Evolutionary conservation across 2,797 vertebrate genomes (phyloP).

Genomic region (Bryconaethiops microstoma): DNA sequence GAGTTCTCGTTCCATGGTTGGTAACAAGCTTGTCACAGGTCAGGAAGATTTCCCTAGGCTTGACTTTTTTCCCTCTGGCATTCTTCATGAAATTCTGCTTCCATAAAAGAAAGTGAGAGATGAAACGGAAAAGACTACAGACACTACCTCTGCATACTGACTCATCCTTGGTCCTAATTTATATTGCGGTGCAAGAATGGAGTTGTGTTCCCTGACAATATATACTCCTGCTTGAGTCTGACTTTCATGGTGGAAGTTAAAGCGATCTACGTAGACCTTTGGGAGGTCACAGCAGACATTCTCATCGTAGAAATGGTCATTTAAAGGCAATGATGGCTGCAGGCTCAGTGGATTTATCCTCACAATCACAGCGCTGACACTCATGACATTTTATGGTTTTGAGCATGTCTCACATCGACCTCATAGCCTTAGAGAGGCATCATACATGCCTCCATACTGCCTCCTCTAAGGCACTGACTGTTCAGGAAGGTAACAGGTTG

Average conservation of each 20-base stretch:
- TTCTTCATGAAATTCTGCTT: constrained; percentile 1
- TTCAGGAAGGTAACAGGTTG: constrained; percentile 32
- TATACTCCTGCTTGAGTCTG: background rate
- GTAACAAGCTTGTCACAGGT: constrained; percentile 8
- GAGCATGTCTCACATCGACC: constrained; percentile 31
- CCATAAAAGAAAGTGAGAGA: constrained; percentile 3
- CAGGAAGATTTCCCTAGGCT: constrained; percentile 7
- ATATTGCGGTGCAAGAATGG: background rate
- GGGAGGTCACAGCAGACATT: background rate
- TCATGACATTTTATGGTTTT: constrained; percentile 18
- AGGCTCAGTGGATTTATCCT: background rate
- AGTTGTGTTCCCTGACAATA: background rate
- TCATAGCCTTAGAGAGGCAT: constrained; percentile 34
- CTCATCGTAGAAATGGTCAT: background rate
- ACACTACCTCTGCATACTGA: constrained; percentile 29
- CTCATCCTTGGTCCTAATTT: background rate
- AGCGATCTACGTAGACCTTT: background rate
- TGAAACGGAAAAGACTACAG: constrained; percentile 24
- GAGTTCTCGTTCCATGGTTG: background rate
- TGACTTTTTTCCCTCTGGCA: constrained; percentile 7
- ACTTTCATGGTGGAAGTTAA: background rate
- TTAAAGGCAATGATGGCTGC: background rate
- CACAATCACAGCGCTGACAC: background rate
- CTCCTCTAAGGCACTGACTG: constrained; percentile 23
- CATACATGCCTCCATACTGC: constrained; percentile 15